A percentile compares a stretch with the other conserved stretches of the same genome.
phyloP scores from a whole-genome alignment of 2,888 invertebrate genomes.

The Nemotelus pantherinus region DNA sequence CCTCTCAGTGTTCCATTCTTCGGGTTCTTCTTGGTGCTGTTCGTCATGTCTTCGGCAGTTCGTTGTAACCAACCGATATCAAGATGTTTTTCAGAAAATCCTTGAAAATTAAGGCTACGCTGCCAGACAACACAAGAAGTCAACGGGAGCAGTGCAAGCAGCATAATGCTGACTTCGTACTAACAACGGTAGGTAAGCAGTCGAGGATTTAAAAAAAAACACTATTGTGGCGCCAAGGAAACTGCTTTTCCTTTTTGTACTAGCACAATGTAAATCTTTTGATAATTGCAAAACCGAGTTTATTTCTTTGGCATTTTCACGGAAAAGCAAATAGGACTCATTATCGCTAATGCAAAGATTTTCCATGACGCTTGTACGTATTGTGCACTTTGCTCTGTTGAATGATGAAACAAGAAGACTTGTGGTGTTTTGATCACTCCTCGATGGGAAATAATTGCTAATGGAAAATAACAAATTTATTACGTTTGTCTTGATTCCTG shows the following conservation, averaged over 20 bases:
- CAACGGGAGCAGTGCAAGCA: not conserved
- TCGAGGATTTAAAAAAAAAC: not conserved
- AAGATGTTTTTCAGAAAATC: not conserved
- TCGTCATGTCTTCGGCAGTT: slow-evolving; percentile 27
- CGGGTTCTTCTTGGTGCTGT: slow-evolving; percentile 5
- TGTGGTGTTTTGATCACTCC: too few relatives aligned
- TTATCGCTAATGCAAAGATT: too few relatives aligned
- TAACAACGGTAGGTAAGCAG: too few relatives aligned
- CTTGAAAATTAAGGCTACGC: too few relatives aligned
- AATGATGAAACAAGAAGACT: too few relatives aligned
- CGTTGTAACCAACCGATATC: slow-evolving; percentile 9
- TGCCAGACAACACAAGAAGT: too few relatives aligned
- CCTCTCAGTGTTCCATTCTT: not conserved
- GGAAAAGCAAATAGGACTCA: not conserved
- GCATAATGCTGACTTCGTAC: not conserved
- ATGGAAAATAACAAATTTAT: too few relatives aligned
- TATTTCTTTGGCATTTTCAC: not conserved
- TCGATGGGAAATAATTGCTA: too few relatives aligned
- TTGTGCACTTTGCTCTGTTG: too few relatives aligned
- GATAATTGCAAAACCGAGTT: slow-evolving; percentile 6
- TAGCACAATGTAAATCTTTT: slow-evolving; percentile 6
- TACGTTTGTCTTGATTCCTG: too few relatives aligned
- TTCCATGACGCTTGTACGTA: too few relatives aligned
- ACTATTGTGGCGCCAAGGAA: slow-evolving; percentile 38
- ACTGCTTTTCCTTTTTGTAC: not conserved